Conservation (phyloP, 2,113 vertebrate species). For the Piaya cayana region DNA sequence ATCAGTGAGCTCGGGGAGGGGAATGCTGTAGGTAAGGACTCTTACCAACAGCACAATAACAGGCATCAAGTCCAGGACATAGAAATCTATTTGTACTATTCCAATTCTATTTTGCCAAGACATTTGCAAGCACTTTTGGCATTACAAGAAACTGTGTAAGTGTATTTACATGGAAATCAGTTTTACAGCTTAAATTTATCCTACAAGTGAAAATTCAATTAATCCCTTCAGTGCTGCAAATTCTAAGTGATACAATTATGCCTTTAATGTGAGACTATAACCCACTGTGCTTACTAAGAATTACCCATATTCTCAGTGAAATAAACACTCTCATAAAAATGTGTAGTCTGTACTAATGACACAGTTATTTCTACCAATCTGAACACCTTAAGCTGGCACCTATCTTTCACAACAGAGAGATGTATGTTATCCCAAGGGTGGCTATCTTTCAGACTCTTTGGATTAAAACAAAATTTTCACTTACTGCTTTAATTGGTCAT, state of each 20-base stretch:
- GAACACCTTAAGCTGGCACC: neutral
- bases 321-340: neutral
- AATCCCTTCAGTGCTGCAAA: neutral
- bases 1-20: neutral
- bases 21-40: neutral
- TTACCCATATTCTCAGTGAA: neutral
- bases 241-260: neutral
- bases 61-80: neutral
- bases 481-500: neutral
- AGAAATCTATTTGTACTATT: neutral
- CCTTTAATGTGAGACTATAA: neutral
- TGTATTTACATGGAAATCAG: neutral
- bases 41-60: neutral
- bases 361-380: neutral
- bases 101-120: neutral
- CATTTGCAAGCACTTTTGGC: neutral
- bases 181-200: neutral
- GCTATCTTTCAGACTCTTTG: neutral
- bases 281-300: neutral
- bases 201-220: neutral
- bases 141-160: neutral
- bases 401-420: neutral
- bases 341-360: neutral
- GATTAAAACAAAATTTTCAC: neutral
- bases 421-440: neutral